Evolutionary conservation across 64 coral and sea anemone species (phyloP).

Genomic region (Orbicella faveolata): DNA sequence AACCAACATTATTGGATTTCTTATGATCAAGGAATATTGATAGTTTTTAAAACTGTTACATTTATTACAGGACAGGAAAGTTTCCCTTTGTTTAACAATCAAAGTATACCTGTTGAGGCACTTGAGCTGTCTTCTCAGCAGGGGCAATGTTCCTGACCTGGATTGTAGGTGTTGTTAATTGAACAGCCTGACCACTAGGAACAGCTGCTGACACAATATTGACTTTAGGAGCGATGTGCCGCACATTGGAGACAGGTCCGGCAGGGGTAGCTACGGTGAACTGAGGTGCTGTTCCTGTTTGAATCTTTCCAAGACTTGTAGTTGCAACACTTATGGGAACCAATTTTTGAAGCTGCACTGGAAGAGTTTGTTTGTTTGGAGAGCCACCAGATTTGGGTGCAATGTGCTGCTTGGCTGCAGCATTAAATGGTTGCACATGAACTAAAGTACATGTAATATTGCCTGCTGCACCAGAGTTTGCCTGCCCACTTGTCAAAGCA

Average conservation of each 20-base stretch:
- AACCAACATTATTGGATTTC: too few species aligned
- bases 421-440: slow-evolving; percentile 81
- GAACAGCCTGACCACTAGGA: slow-evolving; percentile 57
- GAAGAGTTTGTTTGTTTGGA: slow-evolving; percentile 66
- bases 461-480: slow-evolving; percentile 6
- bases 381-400: slow-evolving; percentile 59
- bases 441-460: slow-evolving; percentile 81
- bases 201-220: slow-evolving; percentile 63
- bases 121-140: slow-evolving; percentile 27
- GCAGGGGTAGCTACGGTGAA: slow-evolving; percentile 61
- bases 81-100: too few species aligned
- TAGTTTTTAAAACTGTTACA: too few species aligned
- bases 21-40: too few species aligned
- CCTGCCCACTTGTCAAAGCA: slow-evolving; percentile 37
- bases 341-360: slow-evolving; percentile 75
- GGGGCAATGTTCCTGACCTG: slow-evolving; percentile 52
- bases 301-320: slow-evolving; percentile 50
- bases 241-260: slow-evolving; percentile 35
- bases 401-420: slow-evolving; percentile 64
- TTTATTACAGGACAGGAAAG: too few species aligned
- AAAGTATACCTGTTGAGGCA: slow-evolving; percentile 33
- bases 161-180: slow-evolving; percentile 34
- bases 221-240: slow-evolving; percentile 88
- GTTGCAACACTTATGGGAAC: slow-evolving; percentile 78
- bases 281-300: slow-evolving; percentile 47